A percentile compares a stretch with the other conserved stretches of the same genome.
phyloP scores from a whole-genome alignment of 2,888 invertebrate species.

The Tipula helvola region DNA sequence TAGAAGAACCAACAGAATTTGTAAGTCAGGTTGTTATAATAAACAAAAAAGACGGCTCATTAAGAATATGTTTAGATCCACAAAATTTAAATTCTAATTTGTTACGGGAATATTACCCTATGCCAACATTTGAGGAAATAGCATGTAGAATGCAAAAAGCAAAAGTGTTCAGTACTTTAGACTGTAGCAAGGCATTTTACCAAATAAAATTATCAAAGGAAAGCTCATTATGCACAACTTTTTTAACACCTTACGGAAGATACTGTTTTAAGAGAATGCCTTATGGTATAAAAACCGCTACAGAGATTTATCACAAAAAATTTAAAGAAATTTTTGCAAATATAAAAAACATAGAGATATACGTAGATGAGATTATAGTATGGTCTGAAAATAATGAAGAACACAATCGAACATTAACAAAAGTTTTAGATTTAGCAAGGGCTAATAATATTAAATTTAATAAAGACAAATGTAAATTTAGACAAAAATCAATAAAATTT shows the following conservation, averaged over 20 bases:
- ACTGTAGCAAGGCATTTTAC: neutral
- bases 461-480: conserved; percentile 17
- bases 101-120: neutral
- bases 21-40: neutral
- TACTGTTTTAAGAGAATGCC: no score
- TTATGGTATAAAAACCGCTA: no score
- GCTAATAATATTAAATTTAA: conserved; percentile 18
- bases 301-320: conserved; percentile 12
- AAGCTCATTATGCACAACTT: conserved; percentile 9
- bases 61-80: neutral
- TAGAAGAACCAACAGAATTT: neutral
- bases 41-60: neutral
- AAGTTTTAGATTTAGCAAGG: conserved; percentile 15
- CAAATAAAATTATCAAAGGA: neutral
- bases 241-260: neutral
- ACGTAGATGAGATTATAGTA: conserved; percentile 15
- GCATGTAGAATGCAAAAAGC: neutral
- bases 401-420: conserved; percentile 18
- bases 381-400: conserved; percentile 8
- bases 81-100: neutral
- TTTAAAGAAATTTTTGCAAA: neutral
- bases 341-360: neutral
- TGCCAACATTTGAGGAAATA: no score
- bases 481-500: conserved; percentile 17
- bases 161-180: neutral